phyloP scores from a whole-genome alignment of 2,888 invertebrate genomes.

The Odontomyia ornata region DNA sequence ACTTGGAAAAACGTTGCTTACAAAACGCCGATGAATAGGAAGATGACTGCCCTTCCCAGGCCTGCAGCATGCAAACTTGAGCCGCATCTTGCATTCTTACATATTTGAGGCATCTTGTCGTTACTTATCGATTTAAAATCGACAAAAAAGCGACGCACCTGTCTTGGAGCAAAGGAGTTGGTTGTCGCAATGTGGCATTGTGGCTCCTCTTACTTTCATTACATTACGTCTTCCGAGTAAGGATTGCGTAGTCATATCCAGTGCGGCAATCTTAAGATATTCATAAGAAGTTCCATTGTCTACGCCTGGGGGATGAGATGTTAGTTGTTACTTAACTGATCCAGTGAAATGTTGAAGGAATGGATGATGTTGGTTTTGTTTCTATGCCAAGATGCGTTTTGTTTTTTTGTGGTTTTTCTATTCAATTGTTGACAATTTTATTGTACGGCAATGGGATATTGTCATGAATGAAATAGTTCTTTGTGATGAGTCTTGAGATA shows the following conservation, averaged over 20 bases:
- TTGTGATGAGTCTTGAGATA: not conserved
- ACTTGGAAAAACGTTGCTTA: constrained; percentile 17
- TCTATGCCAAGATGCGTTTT: constrained; percentile 1
- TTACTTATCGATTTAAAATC: constrained; percentile 36
- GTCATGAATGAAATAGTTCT: constrained; percentile 27
- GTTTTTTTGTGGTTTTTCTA: not conserved
- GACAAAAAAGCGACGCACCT: constrained; percentile 38
- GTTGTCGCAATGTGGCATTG: constrained; percentile 15
- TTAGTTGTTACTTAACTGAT: constrained; percentile 28
- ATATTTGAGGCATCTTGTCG: not conserved
- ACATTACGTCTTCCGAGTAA: constrained; percentile 19
- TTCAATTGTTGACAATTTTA: not conserved
- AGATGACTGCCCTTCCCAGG: constrained; percentile 25
- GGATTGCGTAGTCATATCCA: constrained; percentile 20
- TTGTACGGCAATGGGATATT: not conserved
- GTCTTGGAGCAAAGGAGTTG: constrained; percentile 40
- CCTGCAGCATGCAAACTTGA: too few species aligned
- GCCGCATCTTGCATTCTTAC: too few species aligned
- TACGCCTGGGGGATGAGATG: not conserved
- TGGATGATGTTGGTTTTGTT: not conserved
- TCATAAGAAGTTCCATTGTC: constrained; percentile 46
- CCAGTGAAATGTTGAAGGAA: constrained; percentile 25
- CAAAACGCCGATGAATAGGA: constrained; percentile 27
- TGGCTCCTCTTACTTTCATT: constrained; percentile 45
- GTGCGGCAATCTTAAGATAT: constrained; percentile 46